These are phyloP conservation scores for Bubalus kerabau DNA, from an alignment of 2,113 vertebrate species.

Conservation along the genomic window DNA sequence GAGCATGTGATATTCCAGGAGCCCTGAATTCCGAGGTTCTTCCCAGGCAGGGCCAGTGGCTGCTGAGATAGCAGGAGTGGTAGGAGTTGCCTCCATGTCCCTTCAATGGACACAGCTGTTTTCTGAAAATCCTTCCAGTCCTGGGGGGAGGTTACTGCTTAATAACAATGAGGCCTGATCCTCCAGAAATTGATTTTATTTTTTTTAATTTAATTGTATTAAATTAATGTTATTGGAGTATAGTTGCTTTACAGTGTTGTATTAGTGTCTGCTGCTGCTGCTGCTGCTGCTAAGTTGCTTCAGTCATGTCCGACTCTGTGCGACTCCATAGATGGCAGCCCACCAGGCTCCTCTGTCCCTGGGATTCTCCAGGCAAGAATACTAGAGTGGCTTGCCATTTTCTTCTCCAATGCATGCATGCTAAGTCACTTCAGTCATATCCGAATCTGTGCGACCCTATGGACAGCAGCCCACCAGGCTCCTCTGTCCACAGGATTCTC, in stretches of 20 bases:
- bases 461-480: neutral
- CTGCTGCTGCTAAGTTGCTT: neutral
- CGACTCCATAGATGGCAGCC: fast-evolving
- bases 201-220: neutral
- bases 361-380: neutral
- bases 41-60: neutral
- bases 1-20: neutral
- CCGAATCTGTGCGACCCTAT: neutral
- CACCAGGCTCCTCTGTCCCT: neutral
- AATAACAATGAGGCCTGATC: neutral
- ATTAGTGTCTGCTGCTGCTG: neutral
- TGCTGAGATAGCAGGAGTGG: neutral
- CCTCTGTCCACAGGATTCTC: neutral
- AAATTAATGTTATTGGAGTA: neutral
- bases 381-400: neutral
- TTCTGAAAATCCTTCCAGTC: neutral
- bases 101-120: neutral
- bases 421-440: neutral
- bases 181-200: neutral
- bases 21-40: neutral
- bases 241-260: neutral
- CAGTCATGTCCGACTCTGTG: neutral
- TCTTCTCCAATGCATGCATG: neutral
- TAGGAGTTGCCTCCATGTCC: neutral
- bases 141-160: neutral